These are phyloP conservation scores for Gulo gulo DNA, from an alignment of 2,113 vertebrate species.

Conservation along the genomic window DNA sequence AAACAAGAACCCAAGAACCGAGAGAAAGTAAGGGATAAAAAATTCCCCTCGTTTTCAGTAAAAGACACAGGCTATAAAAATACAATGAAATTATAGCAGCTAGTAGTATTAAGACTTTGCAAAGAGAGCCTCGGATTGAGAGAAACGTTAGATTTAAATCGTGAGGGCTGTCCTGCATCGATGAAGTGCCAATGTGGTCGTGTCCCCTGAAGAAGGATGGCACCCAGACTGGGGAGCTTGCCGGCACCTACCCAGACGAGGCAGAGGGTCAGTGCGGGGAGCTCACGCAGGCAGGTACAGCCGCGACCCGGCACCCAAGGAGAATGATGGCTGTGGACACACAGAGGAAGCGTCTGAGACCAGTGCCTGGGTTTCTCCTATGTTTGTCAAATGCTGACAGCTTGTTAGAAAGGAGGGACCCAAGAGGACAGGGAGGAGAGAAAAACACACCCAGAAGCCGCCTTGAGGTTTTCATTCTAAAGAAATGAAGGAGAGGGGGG, in stretches of 20 bases:
- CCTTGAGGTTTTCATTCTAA: neutral
- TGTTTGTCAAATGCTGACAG: neutral
- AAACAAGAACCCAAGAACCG: neutral
- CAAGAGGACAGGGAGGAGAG: neutral
- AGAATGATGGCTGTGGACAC: fast-evolving
- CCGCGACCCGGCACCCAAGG: fast-evolving
- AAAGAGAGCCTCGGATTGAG: neutral
- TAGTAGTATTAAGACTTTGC: neutral
- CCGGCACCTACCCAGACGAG: neutral
- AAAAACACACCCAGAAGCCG: fast-evolving
- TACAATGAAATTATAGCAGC: neutral
- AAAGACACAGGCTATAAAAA: neutral
- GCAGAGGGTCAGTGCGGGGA: fast-evolving
- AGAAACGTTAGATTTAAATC: neutral
- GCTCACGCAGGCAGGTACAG: fast-evolving
- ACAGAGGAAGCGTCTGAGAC: neutral
- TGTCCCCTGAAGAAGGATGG: neutral
- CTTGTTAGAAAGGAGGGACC: neutral
- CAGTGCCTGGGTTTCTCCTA: neutral
- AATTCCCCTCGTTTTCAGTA: neutral
- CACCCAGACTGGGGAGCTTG: no score
- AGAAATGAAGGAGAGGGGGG: neutral
- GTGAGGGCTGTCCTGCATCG: neutral
- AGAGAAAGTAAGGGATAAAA: neutral
- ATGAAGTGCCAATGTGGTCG: neutral